Conservation (phyloP, 2,888 invertebrate species). For the Drosophila hawaiiensis region DNA sequence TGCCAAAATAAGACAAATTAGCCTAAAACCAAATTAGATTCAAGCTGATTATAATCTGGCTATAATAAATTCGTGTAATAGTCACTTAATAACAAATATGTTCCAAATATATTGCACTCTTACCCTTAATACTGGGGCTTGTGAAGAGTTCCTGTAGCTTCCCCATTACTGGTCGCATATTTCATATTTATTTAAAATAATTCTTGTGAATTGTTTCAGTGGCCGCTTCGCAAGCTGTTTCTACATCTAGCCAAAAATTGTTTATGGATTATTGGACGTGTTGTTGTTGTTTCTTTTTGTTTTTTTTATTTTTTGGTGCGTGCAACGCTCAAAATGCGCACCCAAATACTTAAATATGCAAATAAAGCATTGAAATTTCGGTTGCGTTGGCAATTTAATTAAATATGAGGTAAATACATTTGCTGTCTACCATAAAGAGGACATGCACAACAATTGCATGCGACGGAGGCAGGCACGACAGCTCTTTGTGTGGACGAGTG, state of each 20-base stretch:
- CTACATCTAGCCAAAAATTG: not conserved
- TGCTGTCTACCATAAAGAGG: conserved; percentile 53
- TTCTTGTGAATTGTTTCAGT: not conserved
- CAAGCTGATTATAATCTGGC: not conserved
- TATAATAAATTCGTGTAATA: not conserved
- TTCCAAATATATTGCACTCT: not conserved
- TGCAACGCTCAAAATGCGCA: conserved; percentile 38
- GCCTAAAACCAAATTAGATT: not conserved
- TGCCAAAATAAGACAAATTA: not conserved
- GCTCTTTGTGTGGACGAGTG: not conserved
- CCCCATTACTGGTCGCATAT: not conserved
- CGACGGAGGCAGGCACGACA: conserved; percentile 30
- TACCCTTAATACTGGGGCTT: not conserved
- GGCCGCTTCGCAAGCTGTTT: not conserved
- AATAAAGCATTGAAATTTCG: conserved; percentile 72
- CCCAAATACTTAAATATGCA: conserved; percentile 59
- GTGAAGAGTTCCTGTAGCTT: not conserved
- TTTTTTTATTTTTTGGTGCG: conserved; percentile 18
- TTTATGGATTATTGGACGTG: not conserved
- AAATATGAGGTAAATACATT: conserved; percentile 76
- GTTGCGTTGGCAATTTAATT: conserved; percentile 74
- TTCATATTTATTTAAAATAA: not conserved
- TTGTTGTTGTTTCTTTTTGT: not conserved
- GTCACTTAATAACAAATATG: not conserved
- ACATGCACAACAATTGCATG: conserved; percentile 75